phyloP scores from a whole-genome alignment of 2,888 invertebrate genomes.

The Achlya flavicornis region DNA sequence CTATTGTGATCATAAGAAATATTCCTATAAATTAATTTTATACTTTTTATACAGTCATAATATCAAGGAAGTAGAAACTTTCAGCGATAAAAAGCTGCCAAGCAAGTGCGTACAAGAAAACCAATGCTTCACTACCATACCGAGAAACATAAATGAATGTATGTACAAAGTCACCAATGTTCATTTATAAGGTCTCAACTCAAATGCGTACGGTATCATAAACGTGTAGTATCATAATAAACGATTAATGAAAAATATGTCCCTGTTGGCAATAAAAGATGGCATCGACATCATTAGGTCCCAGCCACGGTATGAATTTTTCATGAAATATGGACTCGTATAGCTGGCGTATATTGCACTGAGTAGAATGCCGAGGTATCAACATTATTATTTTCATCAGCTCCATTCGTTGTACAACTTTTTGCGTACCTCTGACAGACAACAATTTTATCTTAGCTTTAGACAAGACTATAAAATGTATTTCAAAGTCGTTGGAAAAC shows the following conservation, averaged over 20 bases:
- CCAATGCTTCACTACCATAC: conserved; percentile 10
- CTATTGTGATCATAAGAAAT: neutral
- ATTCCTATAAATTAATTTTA: neutral
- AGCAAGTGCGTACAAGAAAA: conserved; percentile 9
- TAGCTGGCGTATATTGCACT: conserved; percentile 57
- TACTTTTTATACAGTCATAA: neutral
- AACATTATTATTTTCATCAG: conserved; percentile 67
- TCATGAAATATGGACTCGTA: conserved; percentile 78
- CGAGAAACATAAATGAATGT: conserved; percentile 9
- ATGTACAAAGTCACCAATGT: conserved; percentile 8
- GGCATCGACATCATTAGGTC: conserved; percentile 78
- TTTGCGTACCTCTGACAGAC: conserved; percentile 58
- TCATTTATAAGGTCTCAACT: conserved; percentile 7
- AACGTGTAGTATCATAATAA: conserved; percentile 61
- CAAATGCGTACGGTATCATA: conserved; percentile 25
- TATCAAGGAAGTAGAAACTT: neutral
- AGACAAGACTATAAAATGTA: conserved; percentile 59
- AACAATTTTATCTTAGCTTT: conserved; percentile 63
- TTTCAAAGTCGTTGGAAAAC: conserved; percentile 49
- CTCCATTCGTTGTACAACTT: conserved; percentile 56
- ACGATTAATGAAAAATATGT: conserved; percentile 77
- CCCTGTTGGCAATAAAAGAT: conserved; percentile 73
- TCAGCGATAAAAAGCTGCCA: neutral
- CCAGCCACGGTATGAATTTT: conserved; percentile 77
- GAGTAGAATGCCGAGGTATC: conserved; percentile 54